Evolutionary conservation across 2,888 invertebrate genomes (phyloP).

Genomic region (Drosophila multiciliata): DNA sequence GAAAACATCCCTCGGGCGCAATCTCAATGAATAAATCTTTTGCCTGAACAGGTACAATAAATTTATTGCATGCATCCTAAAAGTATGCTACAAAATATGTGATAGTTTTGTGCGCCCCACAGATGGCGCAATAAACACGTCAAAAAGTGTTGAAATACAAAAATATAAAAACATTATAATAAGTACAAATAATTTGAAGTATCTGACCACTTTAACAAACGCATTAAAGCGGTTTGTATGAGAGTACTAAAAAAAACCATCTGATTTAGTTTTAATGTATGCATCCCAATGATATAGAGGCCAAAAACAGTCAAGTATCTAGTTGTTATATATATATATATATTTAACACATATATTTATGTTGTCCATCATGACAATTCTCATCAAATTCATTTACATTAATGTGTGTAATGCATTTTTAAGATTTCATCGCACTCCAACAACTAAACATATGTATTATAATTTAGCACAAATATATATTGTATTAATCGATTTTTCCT

Average conservation of each 20-base stretch:
- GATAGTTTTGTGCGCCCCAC: neutral
- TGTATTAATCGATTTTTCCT: neutral
- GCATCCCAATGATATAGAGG: neutral
- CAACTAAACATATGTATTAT: neutral
- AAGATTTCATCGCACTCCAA: neutral
- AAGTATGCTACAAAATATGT: slow-evolving; percentile 19
- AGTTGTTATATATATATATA: neutral
- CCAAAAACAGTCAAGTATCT: neutral
- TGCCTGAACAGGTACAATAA: neutral
- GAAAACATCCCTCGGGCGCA: neutral
- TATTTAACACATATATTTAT: neutral
- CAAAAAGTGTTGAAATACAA: neutral
- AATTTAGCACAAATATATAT: neutral
- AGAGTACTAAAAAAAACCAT: neutral
- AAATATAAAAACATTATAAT: neutral
- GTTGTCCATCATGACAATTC: neutral
- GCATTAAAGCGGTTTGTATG: neutral
- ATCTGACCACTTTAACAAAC: neutral
- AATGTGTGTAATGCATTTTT: neutral
- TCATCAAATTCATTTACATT: neutral
- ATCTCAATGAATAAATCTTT: neutral
- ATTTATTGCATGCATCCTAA: neutral
- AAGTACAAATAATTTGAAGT: neutral
- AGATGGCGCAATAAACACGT: slow-evolving; percentile 20
- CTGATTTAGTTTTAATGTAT: neutral